These are phyloP conservation scores for Fukomys damarensis DNA, from an alignment of 2,113 vertebrate species.

Conservation along the genomic window DNA sequence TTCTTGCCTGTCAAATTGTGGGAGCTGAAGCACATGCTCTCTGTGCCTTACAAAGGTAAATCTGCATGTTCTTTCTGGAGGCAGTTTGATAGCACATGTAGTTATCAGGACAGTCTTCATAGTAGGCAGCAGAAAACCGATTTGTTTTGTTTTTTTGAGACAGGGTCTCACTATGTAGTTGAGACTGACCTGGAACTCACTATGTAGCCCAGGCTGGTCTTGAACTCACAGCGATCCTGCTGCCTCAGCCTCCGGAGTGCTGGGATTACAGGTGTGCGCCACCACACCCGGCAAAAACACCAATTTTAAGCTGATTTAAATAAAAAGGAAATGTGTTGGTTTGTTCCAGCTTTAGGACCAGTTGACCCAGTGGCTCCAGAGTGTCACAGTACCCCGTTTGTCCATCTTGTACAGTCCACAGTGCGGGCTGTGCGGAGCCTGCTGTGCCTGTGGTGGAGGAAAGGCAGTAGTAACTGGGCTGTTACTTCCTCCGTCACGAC, in stretches of 20 bases:
- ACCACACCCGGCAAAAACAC: no score
- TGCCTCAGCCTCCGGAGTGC: no score
- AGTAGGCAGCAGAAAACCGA: neutral
- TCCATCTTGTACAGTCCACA: neutral
- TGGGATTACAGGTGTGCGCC: no score
- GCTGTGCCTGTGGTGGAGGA: neutral
- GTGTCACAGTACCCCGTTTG: neutral
- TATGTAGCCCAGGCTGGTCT: no score
- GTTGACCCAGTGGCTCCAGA: neutral
- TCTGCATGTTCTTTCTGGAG: neutral
- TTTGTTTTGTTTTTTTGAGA: no score
- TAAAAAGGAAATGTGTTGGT: neutral
- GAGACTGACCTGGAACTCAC: no score
- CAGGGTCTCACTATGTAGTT: no score
- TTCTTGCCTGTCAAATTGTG: conserved; percentile 26
- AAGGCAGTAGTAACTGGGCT: neutral
- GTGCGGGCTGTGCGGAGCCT: neutral
- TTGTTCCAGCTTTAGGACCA: neutral
- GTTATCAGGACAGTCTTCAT: neutral
- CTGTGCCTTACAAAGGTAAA: neutral
- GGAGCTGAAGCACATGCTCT: neutral
- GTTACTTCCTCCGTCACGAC: neutral
- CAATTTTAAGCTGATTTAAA: conserved; percentile 31
- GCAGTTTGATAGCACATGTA: neutral
- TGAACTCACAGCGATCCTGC: no score